These are phyloP conservation scores for Melanophora roralis DNA, from an alignment of 2,888 invertebrate species.

Conservation along the genomic window DNA sequence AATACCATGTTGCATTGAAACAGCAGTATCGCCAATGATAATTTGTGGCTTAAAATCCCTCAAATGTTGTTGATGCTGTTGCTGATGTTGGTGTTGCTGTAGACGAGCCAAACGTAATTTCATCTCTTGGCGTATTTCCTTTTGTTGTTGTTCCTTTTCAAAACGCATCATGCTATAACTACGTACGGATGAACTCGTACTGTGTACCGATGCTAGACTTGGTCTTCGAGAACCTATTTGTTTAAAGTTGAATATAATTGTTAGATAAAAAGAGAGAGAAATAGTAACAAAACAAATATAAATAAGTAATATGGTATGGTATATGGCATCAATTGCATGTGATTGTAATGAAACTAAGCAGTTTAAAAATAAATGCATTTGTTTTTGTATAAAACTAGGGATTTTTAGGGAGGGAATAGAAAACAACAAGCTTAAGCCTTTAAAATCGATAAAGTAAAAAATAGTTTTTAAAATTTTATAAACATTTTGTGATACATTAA, in stretches of 20 bases:
- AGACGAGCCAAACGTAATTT: constrained; percentile 85
- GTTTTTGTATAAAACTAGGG: no score
- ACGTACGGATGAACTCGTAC: constrained; percentile 88
- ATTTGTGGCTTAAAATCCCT: constrained; percentile 79
- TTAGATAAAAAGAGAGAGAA: constrained; percentile 10
- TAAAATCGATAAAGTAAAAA: constrained; percentile 9
- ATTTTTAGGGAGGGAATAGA: neutral
- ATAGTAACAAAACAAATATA: constrained; percentile 33
- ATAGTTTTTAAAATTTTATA: neutral
- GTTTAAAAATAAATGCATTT: constrained; percentile 30
- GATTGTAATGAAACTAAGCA: constrained; percentile 35
- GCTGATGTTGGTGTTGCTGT: constrained; percentile 78
- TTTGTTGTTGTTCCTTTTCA: constrained; percentile 88
- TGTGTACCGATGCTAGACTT: constrained; percentile 90
- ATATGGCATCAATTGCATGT: constrained; percentile 1
- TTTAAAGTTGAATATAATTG: neutral
- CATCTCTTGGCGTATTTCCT: constrained; percentile 87
- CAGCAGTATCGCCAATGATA: constrained; percentile 77
- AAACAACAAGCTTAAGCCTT: constrained; percentile 42
- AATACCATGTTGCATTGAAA: constrained; percentile 67
- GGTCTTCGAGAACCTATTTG: constrained; percentile 89
- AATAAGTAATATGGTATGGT: neutral
- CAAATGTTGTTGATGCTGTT: constrained; percentile 78
- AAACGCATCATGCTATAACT: constrained; percentile 89
- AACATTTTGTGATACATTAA: constrained; percentile 37